A percentile compares a stretch with the other conserved stretches of the same genome.
Evolutionary conservation across 2,113 vertebrate species (phyloP).

Genomic region (Protobothrops flavoviridis): DNA sequence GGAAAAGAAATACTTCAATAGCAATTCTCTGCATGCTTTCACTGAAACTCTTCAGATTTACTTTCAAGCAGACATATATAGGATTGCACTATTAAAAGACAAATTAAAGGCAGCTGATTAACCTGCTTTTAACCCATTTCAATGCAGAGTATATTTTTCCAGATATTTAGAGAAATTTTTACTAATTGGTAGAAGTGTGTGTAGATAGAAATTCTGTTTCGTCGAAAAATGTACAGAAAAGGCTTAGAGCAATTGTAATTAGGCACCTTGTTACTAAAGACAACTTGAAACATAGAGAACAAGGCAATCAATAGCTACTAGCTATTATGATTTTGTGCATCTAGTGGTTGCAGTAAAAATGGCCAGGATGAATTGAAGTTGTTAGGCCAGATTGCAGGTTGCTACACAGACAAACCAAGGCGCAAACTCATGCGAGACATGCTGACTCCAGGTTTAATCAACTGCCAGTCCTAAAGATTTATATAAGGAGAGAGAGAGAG

Average conservation of each 20-base stretch:
- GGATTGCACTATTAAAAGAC: neutral
- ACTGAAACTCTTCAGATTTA: neutral
- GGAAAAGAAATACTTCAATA: neutral
- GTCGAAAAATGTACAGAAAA: neutral
- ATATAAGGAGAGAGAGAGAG: neutral
- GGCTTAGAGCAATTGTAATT: neutral
- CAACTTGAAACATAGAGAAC: neutral
- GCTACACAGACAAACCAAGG: neutral
- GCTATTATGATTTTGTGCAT: neutral
- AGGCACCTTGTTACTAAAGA: neutral
- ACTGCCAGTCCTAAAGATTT: neutral
- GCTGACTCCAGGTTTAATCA: neutral
- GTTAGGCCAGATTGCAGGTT: neutral
- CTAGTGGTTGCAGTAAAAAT: neutral
- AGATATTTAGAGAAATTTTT: neutral
- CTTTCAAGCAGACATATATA: neutral
- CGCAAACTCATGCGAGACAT: neutral
- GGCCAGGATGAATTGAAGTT: neutral
- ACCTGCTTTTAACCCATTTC: neutral
- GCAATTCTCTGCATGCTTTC: neutral
- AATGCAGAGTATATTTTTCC: neutral
- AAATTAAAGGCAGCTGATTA: neutral
- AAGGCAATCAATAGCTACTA: neutral
- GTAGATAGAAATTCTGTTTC: neutral
- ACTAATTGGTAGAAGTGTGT: neutral